These are phyloP conservation scores for Phrynosoma blainvillii DNA, from an alignment of 2,113 vertebrate species.

Conservation along the genomic window DNA sequence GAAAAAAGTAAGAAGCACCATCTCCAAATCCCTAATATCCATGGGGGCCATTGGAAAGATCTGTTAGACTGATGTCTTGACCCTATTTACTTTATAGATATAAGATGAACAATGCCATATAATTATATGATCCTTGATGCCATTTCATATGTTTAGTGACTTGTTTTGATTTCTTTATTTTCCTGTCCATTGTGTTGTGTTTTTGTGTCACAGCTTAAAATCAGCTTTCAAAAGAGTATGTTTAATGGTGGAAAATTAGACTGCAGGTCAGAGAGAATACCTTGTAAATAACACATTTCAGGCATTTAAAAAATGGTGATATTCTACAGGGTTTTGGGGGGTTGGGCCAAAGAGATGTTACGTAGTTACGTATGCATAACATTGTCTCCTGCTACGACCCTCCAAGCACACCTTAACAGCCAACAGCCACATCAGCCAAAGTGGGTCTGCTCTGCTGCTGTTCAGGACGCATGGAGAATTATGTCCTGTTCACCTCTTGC, in stretches of 20 bases:
- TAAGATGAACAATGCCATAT: background rate
- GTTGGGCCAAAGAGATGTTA: no score
- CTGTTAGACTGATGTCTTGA: no score
- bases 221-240: background rate
- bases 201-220: background rate
- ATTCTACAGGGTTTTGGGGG: background rate
- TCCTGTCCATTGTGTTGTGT: background rate
- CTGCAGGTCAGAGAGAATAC: background rate
- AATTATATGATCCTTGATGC: background rate
- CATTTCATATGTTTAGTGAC: background rate
- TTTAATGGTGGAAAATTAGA: background rate
- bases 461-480: no score
- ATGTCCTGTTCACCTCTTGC: no score
- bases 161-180: background rate
- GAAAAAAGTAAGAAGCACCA: background rate
- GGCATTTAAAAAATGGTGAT: background rate
- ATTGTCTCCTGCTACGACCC: no score
- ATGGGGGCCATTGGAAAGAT: background rate
- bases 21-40: background rate
- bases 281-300: constrained; percentile 7
- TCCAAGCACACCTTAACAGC: no score
- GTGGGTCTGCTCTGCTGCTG: no score
- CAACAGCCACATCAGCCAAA: no score
- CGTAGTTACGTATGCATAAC: no score
- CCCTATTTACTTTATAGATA: background rate